A percentile compares a stretch with the other conserved stretches of the same genome.
Evolutionary conservation across 2,888 invertebrate genomes (phyloP).

Genomic region (Patella ulyssiponensis): DNA sequence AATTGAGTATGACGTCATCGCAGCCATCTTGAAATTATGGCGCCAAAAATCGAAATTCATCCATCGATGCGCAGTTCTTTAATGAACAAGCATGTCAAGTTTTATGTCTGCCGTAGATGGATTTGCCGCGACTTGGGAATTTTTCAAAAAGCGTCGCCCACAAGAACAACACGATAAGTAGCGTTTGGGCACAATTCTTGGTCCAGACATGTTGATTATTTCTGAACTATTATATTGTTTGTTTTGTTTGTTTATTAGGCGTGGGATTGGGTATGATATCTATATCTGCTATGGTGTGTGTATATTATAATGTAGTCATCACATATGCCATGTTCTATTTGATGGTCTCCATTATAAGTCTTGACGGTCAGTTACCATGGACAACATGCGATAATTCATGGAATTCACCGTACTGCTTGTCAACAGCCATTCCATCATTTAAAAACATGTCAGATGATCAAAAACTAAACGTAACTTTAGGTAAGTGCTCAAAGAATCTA

Average conservation of each 20-base stretch:
- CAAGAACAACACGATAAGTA: too few species aligned
- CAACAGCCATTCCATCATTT: slow-evolving; percentile 14
- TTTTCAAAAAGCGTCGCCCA: too few species aligned
- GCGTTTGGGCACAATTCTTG: too few species aligned
- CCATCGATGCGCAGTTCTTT: too few species aligned
- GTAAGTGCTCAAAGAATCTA: slow-evolving; percentile 21
- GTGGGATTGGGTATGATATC: slow-evolving; percentile 51
- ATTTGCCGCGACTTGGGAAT: too few species aligned
- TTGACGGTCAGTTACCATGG: slow-evolving; percentile 72
- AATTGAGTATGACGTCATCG: too few species aligned
- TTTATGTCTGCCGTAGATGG: too few species aligned
- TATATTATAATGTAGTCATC: slow-evolving; percentile 75
- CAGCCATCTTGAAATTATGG: too few species aligned
- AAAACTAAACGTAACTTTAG: slow-evolving; percentile 33
- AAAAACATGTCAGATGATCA: slow-evolving; percentile 29
- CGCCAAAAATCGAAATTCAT: too few species aligned
- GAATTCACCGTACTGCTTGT: slow-evolving; percentile 35
- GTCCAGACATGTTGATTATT: too few species aligned
- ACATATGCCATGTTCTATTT: slow-evolving; percentile 72
- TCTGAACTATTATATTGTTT: too few species aligned
- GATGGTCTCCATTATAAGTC: slow-evolving; percentile 62
- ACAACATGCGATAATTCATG: slow-evolving; percentile 72
- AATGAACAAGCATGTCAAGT: too few species aligned
- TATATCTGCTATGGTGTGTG: slow-evolving; percentile 47
- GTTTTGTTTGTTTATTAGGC: slow-evolving; percentile 37